A percentile compares a stretch with the other conserved stretches of the same genome.
Evolutionary conservation across 2,888 invertebrate genomes (phyloP).

Genomic region (Elmis aenea): DNA sequence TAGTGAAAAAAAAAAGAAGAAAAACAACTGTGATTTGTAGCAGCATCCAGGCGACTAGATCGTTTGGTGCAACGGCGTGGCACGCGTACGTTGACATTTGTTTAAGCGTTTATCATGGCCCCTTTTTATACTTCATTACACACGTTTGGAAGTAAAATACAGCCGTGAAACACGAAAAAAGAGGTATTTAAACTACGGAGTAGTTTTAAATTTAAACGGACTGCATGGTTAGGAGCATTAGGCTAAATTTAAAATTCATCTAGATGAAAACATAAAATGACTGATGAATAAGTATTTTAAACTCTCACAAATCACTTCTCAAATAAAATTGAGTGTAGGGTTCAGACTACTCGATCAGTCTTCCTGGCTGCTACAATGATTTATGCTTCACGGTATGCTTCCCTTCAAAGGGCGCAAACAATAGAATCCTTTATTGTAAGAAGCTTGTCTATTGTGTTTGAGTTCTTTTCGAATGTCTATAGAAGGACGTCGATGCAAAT

Average conservation of each 20-base stretch:
- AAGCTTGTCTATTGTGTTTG: conserved; percentile 14
- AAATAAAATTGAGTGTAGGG: conserved; percentile 4
- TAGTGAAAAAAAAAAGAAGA: too few relatives aligned
- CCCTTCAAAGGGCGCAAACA: conserved; percentile 16
- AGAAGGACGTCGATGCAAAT: conserved; percentile 13
- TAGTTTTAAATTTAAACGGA: too few relatives aligned
- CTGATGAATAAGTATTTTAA: conserved; percentile 7
- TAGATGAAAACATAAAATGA: neutral
- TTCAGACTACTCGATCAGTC: conserved; percentile 10
- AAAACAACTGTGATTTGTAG: too few relatives aligned
- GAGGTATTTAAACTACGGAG: too few relatives aligned
- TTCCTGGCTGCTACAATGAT: conserved; percentile 18
- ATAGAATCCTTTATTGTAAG: conserved; percentile 16
- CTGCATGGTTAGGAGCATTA: neutral
- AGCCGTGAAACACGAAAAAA: too few relatives aligned
- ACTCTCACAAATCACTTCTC: conserved; percentile 8
- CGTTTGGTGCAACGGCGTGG: too few relatives aligned
- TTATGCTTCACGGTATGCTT: conserved; percentile 15
- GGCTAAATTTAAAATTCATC: neutral
- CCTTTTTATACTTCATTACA: too few relatives aligned
- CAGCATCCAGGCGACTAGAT: too few relatives aligned
- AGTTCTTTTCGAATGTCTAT: conserved; percentile 13
- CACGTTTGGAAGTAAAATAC: too few relatives aligned
- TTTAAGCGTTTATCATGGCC: too few relatives aligned
- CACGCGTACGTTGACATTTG: too few relatives aligned